Conservation (phyloP, 2,888 invertebrate genomes). For the Scaptomyza flava region DNA sequence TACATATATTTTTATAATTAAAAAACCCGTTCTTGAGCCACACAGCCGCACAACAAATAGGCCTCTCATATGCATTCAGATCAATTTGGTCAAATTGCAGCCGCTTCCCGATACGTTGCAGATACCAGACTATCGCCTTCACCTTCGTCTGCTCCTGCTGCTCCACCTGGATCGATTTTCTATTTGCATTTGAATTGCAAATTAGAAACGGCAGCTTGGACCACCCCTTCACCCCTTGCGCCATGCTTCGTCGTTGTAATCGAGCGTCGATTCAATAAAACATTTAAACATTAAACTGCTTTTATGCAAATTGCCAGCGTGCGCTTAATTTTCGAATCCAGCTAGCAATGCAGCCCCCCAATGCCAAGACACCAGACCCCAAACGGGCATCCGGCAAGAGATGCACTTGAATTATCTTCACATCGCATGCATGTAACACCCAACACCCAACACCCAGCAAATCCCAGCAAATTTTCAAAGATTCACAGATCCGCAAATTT, state of each 20-base stretch:
- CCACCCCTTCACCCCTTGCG: neutral
- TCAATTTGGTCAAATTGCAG: conserved; percentile 73
- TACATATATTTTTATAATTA: conserved; percentile 62
- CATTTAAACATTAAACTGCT: conserved; percentile 82
- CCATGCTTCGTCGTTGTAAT: conserved; percentile 48
- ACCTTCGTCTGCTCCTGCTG: neutral
- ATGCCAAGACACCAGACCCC: conserved; percentile 4
- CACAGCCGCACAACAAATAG: conserved; percentile 59
- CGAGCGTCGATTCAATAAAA: conserved; percentile 80
- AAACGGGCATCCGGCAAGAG: conserved; percentile 50
- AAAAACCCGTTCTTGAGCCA: conserved; percentile 64
- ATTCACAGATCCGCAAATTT: neutral
- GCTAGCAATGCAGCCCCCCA: conserved; percentile 6
- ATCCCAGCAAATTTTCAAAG: conserved; percentile 2
- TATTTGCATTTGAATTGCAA: conserved; percentile 74
- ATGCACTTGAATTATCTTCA: conserved; percentile 69
- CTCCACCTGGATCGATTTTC: conserved; percentile 16
- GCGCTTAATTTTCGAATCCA: conserved; percentile 71
- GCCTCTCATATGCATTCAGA: conserved; percentile 62
- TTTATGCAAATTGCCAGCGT: conserved; percentile 81
- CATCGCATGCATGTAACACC: conserved; percentile 77
- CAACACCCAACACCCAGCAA: conserved; percentile 52
- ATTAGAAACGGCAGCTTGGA: conserved; percentile 62
- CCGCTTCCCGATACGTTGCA: conserved; percentile 30
- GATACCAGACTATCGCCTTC: conserved; percentile 11